Evolutionary conservation across 37 sponge, comb jelly and placozoan genomes (phyloP).

Genomic region (Bolinopsis microptera): DNA sequence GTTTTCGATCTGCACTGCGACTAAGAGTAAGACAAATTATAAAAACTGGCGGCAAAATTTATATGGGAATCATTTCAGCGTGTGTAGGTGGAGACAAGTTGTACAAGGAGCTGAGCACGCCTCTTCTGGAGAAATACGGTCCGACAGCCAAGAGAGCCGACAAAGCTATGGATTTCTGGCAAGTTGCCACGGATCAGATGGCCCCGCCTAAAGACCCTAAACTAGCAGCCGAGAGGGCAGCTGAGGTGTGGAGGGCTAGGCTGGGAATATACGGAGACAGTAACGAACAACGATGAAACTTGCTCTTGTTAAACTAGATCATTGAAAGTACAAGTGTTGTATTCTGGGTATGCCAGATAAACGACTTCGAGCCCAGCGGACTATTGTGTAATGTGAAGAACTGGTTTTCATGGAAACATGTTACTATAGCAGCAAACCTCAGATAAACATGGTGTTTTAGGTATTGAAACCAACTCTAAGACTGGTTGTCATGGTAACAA

Average conservation of each 20-base stretch:
- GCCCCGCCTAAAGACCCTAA: conserved; percentile 53
- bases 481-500: no score
- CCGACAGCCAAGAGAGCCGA: conserved; percentile 8
- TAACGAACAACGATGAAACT: background rate
- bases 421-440: no score
- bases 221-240: conserved; percentile 27
- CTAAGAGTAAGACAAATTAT: no score
- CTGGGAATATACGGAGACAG: conserved; percentile 48
- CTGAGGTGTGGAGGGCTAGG: conserved; percentile 52
- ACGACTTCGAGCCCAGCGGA: no score
- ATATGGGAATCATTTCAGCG: no score
- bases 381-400: no score
- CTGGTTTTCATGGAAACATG: no score
- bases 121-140: conserved; percentile 42
- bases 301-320: background rate
- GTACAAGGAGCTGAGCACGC: conserved; percentile 30
- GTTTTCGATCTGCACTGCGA: no score
- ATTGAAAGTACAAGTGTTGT: background rate
- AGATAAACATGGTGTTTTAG: no score
- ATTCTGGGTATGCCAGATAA: no score
- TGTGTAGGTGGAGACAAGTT: conserved; percentile 48
- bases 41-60: no score
- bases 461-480: no score
- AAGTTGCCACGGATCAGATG: background rate
- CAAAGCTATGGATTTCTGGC: conserved; percentile 55